Evolutionary conservation across 2,113 vertebrate genomes (phyloP).

Genomic region (Tychaedon coryphoeus): DNA sequence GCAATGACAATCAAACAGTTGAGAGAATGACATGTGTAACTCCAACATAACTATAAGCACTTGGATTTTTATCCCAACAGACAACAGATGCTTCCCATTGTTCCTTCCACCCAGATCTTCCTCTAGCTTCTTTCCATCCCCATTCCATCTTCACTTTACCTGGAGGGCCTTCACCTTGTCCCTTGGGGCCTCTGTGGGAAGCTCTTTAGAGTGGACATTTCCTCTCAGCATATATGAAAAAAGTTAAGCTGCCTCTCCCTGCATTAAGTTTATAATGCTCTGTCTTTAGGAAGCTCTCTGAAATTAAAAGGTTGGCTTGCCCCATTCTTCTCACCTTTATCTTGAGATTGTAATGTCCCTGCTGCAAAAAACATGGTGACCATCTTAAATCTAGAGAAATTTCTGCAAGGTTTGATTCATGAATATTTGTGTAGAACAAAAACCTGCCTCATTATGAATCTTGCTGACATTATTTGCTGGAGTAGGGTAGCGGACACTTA

Average conservation of each 20-base stretch:
- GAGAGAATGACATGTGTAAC: background rate
- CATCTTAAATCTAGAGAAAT: background rate
- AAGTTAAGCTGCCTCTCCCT: background rate
- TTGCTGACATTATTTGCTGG: background rate
- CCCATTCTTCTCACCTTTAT: background rate
- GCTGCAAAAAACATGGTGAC: accelerated
- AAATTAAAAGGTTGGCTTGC: background rate
- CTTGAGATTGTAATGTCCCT: background rate
- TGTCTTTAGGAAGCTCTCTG: background rate
- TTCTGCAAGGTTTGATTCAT: background rate
- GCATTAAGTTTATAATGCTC: background rate
- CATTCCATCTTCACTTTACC: background rate
- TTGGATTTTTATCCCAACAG: background rate
- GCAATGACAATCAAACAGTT: background rate
- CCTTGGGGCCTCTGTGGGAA: background rate
- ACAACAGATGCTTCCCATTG: background rate
- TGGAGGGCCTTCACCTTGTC: background rate
- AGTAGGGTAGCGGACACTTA: background rate
- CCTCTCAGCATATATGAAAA: background rate
- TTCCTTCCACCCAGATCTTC: background rate
- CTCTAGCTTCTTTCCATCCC: background rate
- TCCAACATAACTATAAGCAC: background rate
- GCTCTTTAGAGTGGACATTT: background rate
- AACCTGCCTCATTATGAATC: background rate
- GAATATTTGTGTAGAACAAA: background rate